Conservation (phyloP, 2,888 invertebrate genomes). For the Boloria euphrosyne region DNA sequence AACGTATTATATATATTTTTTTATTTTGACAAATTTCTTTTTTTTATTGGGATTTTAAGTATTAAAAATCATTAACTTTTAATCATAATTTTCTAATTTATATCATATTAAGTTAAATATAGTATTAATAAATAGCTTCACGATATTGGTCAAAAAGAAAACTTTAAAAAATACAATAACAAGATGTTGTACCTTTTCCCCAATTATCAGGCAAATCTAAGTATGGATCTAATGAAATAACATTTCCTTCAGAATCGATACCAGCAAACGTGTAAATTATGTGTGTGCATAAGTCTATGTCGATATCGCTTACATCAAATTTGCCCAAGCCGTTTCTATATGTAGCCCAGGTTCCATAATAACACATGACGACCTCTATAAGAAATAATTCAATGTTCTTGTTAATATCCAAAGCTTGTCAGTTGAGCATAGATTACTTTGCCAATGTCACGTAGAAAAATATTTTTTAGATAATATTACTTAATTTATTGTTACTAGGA, state of each 20-base stretch:
- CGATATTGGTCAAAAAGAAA: no score
- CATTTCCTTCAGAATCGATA: conserved; percentile 74
- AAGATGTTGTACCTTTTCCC: conserved; percentile 68
- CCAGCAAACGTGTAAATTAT: conserved; percentile 89
- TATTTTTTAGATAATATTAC: no score
- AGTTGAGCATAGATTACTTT: no score
- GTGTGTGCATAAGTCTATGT: conserved; percentile 88
- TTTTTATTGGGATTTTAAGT: no score
- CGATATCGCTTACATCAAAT: conserved; percentile 85
- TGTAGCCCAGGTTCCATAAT: conserved; percentile 89
- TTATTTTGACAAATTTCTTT: no score
- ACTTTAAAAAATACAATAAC: no score
- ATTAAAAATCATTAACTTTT: no score
- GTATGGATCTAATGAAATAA: conserved; percentile 82
- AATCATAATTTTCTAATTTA: no score
- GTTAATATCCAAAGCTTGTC: not conserved
- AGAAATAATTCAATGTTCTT: conserved; percentile 8
- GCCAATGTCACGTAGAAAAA: no score
- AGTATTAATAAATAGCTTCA: no score
- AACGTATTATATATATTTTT: conserved; percentile 35
- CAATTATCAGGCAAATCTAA: conserved; percentile 85
- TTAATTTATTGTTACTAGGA: no score
- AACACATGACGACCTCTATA: conserved; percentile 86
- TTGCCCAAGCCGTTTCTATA: conserved; percentile 85
- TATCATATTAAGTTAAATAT: no score